A percentile compares a stretch with the other conserved stretches of the same genome.
These are phyloP conservation scores for Eleginops maclovinus DNA, from an alignment of 2,113 vertebrate genomes.

Conservation along the genomic window DNA sequence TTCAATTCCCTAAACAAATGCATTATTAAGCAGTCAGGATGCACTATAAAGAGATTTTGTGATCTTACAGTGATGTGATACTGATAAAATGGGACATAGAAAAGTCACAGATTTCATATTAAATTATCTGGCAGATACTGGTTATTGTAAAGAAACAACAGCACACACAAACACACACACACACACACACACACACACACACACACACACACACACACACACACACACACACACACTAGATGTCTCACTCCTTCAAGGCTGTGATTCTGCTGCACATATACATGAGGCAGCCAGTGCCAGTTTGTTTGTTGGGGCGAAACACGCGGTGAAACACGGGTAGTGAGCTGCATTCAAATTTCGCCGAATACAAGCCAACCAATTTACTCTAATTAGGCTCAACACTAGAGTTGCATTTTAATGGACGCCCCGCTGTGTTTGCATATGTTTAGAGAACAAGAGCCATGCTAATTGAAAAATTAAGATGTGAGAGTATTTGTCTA, in stretches of 20 bases:
- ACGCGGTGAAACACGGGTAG: constrained; percentile 62
- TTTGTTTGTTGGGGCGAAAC: constrained; percentile 74
- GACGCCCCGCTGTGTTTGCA: constrained; percentile 84
- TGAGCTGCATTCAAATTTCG: constrained; percentile 79
- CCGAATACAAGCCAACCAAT: constrained; percentile 80
- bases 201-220: neutral
- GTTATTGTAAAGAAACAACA: constrained; percentile 7
- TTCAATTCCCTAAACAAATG: constrained; percentile 36
- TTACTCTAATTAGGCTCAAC: constrained; percentile 85
- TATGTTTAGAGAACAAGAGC: constrained; percentile 85
- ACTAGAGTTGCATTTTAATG: constrained; percentile 85
- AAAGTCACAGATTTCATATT: constrained; percentile 8
- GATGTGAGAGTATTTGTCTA: constrained; percentile 82
- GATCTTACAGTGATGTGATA: constrained; percentile 18
- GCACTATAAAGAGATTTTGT: constrained; percentile 29
- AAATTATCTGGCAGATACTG: neutral
- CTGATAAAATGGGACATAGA: neutral
- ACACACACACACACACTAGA: neutral
- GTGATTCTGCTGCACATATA: constrained; percentile 55
- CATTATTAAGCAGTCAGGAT: constrained; percentile 43
- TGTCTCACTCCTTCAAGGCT: constrained; percentile 33
- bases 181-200: neutral
- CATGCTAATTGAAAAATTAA: constrained; percentile 88
- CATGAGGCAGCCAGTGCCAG: constrained; percentile 45
- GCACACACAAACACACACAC: neutral